Evolutionary conservation across 2,888 invertebrate species (phyloP), one percentile per base, ranked within the genome.

Genomic region (Diaphora mendica): DNA sequence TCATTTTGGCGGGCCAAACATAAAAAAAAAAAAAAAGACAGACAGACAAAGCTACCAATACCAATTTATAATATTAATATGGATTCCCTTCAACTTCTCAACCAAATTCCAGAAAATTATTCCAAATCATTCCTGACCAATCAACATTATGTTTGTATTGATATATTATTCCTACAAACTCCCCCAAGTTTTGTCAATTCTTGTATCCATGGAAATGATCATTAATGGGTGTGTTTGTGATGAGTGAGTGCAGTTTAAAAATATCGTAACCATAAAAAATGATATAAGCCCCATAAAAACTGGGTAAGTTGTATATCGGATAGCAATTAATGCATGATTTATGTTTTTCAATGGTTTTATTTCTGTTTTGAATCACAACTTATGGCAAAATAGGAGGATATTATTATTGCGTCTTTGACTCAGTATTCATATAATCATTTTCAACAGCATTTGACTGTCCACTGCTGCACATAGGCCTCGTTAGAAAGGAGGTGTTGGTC

Each of bases 181-280:
- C 13, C 26, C 48, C 11, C 23, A 11, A 26, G 62, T 73, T 73
- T 73, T 23, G 11, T 82, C 80, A 76, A 82, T 82, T 68, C 1
- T 0, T 51, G 74, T 80, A 51, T 1, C 76, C 66, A 74, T 73
- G 35, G 70, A 13, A 74, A 80, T 74, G 0, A 15, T 26, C 42
- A 13, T 42, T 3, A 2, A 62, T 72, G 73, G 64, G 73, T 44
- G 17, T 23, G 17, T 42, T 35, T 35, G n/a, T 68, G 23, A n/a
- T 51, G 15, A 39, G 59, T 48, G 62, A 44, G 66, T 51, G n/a
- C 71, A 71, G 68, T 64, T 59, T 76, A 79, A 78, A 81, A 48
- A 55, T n/a, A 35, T 13, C 30, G 55, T n/a, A 73, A 72, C 70
- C 33, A 64, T 77, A 66, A 68, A 42, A 79, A 74, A 72, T 66